Percentiles rank a stretch among this genome's conserved stretches.
phyloP scores from a whole-genome alignment of 2,888 invertebrate species.

The Serripes groenlandicus region DNA sequence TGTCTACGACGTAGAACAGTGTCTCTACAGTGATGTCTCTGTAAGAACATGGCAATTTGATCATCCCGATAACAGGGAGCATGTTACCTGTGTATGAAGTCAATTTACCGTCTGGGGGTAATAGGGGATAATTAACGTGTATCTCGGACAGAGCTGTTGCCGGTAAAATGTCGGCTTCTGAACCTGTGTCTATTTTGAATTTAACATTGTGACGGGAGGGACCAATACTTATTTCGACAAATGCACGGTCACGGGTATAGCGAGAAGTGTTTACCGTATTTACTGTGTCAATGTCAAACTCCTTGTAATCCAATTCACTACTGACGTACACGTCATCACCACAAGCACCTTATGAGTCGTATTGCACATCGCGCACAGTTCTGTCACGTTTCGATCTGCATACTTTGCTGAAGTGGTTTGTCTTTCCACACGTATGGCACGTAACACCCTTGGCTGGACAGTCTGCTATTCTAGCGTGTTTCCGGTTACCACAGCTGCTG shows the following conservation, averaged over 20 bases:
- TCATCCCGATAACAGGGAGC: not conserved
- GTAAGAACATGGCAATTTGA: no score
- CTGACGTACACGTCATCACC: not conserved
- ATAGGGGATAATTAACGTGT: not conserved
- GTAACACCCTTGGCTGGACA: no score
- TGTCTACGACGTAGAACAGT: no score
- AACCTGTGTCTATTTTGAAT: constrained; percentile 14
- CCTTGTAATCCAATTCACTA: not conserved
- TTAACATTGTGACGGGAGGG: no score
- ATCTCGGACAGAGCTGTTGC: not conserved
- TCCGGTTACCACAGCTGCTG: no score
- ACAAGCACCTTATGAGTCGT: no score
- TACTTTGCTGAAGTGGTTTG: constrained; percentile 3
- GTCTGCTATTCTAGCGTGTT: no score
- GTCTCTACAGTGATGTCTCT: no score
- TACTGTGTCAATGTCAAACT: not conserved
- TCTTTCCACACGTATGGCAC: no score
- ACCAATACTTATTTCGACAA: no score
- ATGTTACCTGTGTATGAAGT: not conserved
- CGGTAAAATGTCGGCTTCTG: constrained; percentile 22
- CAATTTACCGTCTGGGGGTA: not conserved
- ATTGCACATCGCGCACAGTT: not conserved
- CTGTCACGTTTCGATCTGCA: not conserved
- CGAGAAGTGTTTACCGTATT: no score
- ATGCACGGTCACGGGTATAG: no score